Evolutionary conservation across 2,797 vertebrate species (phyloP).

Genomic region (Allobates femoralis): DNA sequence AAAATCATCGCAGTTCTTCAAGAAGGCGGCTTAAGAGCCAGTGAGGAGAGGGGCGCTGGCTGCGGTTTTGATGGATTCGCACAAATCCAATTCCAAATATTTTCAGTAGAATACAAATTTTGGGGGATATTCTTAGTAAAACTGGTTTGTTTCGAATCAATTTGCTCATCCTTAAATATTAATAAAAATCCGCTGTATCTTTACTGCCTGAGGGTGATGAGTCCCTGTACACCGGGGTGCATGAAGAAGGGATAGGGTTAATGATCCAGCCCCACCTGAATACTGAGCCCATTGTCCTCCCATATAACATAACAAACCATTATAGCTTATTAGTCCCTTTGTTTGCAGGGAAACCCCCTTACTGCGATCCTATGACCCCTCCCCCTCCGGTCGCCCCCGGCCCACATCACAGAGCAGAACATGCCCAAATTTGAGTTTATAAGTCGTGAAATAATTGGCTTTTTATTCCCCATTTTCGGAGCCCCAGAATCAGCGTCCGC

Average conservation of each 20-base stretch:
- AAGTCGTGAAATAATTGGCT: constrained; percentile 49
- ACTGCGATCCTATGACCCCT: constrained; percentile 9
- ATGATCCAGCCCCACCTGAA: constrained; percentile 29
- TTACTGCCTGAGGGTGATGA: no score
- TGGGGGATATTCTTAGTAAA: no score
- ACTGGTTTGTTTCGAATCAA: no score
- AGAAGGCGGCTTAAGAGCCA: no score
- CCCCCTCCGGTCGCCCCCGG: constrained; percentile 9
- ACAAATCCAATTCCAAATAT: no score
- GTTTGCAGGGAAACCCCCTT: constrained; percentile 15
- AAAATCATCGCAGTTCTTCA: no score
- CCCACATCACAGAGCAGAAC: background rate
- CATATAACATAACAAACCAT: background rate
- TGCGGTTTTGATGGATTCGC: no score
- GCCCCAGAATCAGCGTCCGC: constrained; percentile 17
- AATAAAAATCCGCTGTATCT: no score
- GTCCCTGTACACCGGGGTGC: background rate
- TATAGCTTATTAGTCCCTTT: constrained; percentile 1
- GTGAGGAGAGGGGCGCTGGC: no score
- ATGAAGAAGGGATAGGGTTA: background rate
- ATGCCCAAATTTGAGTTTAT: constrained; percentile 35
- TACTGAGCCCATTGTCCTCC: constrained; percentile 1
- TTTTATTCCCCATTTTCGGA: constrained; percentile 22
- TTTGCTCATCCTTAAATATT: no score
- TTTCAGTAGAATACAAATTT: no score